Conservation (phyloP, 2,797 vertebrate genomes). For the Melanotaenia pygmaea region DNA sequence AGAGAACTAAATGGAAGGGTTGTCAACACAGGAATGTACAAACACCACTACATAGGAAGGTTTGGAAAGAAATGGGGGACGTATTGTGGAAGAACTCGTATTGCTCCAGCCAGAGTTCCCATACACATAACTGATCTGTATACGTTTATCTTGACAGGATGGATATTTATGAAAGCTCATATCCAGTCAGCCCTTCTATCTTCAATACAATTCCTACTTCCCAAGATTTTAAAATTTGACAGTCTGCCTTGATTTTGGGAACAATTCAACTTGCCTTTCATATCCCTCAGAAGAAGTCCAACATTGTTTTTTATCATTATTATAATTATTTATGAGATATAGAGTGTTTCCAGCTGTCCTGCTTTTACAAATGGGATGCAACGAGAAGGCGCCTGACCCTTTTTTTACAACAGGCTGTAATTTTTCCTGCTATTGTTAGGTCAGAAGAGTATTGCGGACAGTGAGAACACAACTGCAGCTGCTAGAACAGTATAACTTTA, state of each 20-base stretch:
- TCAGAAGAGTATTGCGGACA: conserved; percentile 44
- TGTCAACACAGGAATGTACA: conserved; percentile 74
- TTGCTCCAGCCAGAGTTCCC: conserved; percentile 9
- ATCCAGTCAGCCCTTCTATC: background rate
- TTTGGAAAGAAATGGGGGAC: conserved; percentile 30
- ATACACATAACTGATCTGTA: conserved; percentile 18
- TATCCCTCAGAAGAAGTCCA: conserved; percentile 18
- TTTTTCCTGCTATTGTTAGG: conserved; percentile 57
- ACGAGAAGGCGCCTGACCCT: conserved; percentile 43
- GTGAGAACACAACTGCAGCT: conserved; percentile 43
- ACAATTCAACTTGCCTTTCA: conserved; percentile 19
- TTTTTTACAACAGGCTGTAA: conserved; percentile 64
- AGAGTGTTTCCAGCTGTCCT: conserved; percentile 64
- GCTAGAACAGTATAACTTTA: conserved; percentile 32
- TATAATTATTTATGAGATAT: conserved; percentile 60
- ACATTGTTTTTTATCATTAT: background rate
- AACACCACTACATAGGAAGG: conserved; percentile 60
- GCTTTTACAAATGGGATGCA: conserved; percentile 46
- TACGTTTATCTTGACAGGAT: conserved; percentile 16
- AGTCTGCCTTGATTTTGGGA: conserved; percentile 32
- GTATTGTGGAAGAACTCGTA: conserved; percentile 21
- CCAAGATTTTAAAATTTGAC: conserved; percentile 9
- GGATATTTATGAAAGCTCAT: conserved; percentile 3
- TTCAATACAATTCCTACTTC: conserved; percentile 1
- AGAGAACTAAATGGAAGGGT: conserved; percentile 66